Percentiles rank a stretch among this genome's conserved stretches.
Evolutionary conservation across 2,888 invertebrate genomes (phyloP).

Genomic region (Seira sanloemensis): DNA sequence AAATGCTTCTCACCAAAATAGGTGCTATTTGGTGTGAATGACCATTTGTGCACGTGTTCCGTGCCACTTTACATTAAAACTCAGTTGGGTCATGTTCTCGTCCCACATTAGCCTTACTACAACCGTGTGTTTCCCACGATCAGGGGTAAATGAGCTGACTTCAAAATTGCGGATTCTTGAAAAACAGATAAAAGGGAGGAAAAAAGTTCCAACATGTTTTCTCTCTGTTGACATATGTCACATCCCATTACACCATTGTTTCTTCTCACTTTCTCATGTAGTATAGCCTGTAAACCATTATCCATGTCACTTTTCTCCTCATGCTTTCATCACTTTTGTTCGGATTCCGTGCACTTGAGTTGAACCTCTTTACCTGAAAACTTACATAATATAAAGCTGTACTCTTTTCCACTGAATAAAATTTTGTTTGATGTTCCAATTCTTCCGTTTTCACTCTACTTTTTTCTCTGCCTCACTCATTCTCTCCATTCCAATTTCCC

Average conservation of each 20-base stretch:
- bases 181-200: too few species aligned
- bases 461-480: neutral
- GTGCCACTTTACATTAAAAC: too few species aligned
- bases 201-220: too few species aligned
- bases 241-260: neutral
- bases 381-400: neutral
- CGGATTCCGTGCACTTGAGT: neutral
- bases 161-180: too few species aligned
- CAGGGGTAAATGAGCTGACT: too few species aligned
- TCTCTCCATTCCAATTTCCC: neutral
- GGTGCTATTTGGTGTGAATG: too few species aligned
- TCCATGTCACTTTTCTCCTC: conserved; percentile 10
- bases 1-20: too few species aligned
- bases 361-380: neutral
- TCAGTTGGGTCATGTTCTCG: too few species aligned
- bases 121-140: too few species aligned
- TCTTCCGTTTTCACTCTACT: conserved; percentile 40
- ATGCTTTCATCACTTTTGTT: neutral
- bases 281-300: neutral
- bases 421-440: conserved; percentile 42
- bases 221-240: neutral
- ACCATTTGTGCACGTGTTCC: too few species aligned
- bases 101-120: too few species aligned
- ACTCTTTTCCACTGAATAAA: too few species aligned
- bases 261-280: neutral